Evolutionary conservation across 2,113 vertebrate genomes (phyloP), one percentile per base, ranked within the genome.

Genomic region (Plectropomus leopardus): DNA sequence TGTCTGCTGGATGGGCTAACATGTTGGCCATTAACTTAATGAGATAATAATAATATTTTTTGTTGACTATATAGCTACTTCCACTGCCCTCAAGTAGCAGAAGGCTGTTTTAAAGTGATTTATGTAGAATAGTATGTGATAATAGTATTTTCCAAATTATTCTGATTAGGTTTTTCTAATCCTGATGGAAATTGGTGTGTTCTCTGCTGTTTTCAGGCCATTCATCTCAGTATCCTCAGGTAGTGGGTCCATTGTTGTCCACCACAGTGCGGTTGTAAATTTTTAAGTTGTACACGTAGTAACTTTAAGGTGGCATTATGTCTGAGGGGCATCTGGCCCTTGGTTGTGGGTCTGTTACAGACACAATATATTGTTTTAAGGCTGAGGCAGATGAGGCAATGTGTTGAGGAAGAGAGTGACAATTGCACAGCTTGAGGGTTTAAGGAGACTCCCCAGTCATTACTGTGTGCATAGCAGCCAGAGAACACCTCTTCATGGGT

Each of bases 401-500:
- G 47, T 3, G 36, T 32, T 45, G 61, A 65, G 76, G 83, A 75
- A 73, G 77, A 70, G 59, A 70, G 55, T 7, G 66, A 78, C 71
- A 83, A 83, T 78, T 81, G 78, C 78, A 68, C 45, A 42, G 59
- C 85, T 81, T 55, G 23, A 64, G 82, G 84, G 79, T 88, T 78
- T 85, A 86, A 23, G 82, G 81, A 85, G 90, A 90, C 51, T 80
- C 82, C 86, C 76, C 84, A 79, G 86, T 92, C 87, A 90, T 90
- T 87, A 84, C 59, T 72, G 86, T 84, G 84, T 87, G 81, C 85
- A 76, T 47, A 65, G 71, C 75, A 67, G 58, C 76, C 14, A 11
- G 57, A 83, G 86, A 84, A 75, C 88, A 89, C 71, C 91, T 96
- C 96, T 97, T 95, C 96, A 97, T 26, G 94, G 95, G 90, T 96